These are phyloP conservation scores for Hirtodrosophila histrioides DNA, from an alignment of 2,888 invertebrate genomes.

Conservation along the genomic window DNA sequence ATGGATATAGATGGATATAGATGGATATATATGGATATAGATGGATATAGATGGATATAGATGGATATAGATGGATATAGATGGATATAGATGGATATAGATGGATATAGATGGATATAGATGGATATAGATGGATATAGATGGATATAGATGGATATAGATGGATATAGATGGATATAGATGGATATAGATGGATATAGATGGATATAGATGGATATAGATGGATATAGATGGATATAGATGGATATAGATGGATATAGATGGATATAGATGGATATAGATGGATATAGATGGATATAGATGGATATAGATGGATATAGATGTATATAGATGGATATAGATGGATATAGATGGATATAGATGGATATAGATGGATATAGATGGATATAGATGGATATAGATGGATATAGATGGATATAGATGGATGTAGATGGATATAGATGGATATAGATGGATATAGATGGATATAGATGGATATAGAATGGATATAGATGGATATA, in stretches of 20 bases:
- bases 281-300: not conserved
- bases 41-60: not conserved
- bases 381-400: no score
- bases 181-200: not conserved
- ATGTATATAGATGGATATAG: not conserved
- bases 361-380: no score
- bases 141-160: not conserved
- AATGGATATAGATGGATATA: no score
- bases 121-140: not conserved
- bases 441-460: no score
- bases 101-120: not conserved
- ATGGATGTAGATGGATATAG: no score
- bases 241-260: not conserved
- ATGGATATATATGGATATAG: no score
- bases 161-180: not conserved
- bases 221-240: not conserved
- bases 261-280: not conserved
- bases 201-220: no score
- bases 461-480: no score
- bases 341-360: no score
- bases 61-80: not conserved
- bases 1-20: conserved; percentile 1
- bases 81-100: not conserved
- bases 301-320: conserved; percentile 1
- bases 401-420: no score